Evolutionary conservation across 2,113 vertebrate genomes (phyloP).

Genomic region (Gallinago paraguaiae): DNA sequence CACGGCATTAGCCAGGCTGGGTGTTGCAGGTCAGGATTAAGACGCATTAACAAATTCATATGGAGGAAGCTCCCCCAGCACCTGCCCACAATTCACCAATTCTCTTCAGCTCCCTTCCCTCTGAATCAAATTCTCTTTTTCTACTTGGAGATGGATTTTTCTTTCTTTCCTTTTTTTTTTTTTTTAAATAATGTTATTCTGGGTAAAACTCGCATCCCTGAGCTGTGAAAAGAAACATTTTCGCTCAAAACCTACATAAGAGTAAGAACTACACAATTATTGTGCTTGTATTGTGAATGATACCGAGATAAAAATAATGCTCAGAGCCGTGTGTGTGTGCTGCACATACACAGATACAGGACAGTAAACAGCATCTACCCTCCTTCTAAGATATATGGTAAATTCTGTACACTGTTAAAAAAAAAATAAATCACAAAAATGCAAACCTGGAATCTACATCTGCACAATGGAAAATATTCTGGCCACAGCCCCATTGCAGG

Average conservation of each 20-base stretch:
- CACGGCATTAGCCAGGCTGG: conserved; percentile 16
- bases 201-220: neutral
- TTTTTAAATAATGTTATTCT: neutral
- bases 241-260: neutral
- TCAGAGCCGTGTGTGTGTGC: neutral
- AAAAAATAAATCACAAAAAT: neutral
- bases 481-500: neutral
- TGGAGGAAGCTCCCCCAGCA: conserved; percentile 3
- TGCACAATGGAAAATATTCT: neutral
- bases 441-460: neutral
- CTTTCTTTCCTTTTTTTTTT: neutral
- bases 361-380: neutral
- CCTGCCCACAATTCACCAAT: conserved; percentile 13
- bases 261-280: neutral
- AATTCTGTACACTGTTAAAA: neutral
- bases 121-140: neutral
- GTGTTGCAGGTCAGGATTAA: conserved; percentile 59
- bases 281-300: neutral
- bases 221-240: neutral
- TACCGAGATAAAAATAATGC: neutral
- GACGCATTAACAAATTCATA: conserved; percentile 47
- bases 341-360: neutral
- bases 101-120: neutral
- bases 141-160: neutral
- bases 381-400: neutral